phyloP scores from a whole-genome alignment of 1,140 invertebrate genomes.

The Drosophila orena region DNA sequence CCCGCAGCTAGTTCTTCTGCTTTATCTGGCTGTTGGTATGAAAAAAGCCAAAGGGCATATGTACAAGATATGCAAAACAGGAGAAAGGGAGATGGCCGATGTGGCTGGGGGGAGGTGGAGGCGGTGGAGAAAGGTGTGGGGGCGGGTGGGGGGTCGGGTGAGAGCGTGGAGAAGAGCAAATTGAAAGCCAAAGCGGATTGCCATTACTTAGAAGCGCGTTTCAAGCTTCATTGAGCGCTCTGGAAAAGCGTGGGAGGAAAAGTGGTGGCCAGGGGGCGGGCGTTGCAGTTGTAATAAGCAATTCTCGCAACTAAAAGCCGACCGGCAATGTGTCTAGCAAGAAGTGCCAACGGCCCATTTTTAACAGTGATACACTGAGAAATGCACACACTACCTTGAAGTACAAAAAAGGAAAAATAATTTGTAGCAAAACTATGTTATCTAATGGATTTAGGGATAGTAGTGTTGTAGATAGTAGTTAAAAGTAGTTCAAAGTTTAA shows the following conservation, averaged over 20 bases:
- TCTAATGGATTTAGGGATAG: no score
- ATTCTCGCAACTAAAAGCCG: slow-evolving; percentile 22
- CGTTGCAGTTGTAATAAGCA: slow-evolving; percentile 23
- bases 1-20: slow-evolving; percentile 5
- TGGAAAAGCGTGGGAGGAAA: slow-evolving; percentile 7
- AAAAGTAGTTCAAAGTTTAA: neutral
- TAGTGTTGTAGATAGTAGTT: no score
- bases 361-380: neutral
- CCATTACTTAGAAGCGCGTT: slow-evolving; percentile 70
- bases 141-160: neutral
- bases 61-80: slow-evolving; percentile 59
- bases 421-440: no score
- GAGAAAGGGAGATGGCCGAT: slow-evolving; percentile 19
- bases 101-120: neutral
- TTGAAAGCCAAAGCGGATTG: slow-evolving; percentile 72
- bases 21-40: slow-evolving; percentile 20
- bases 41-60: slow-evolving; percentile 67
- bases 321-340: slow-evolving; percentile 1
- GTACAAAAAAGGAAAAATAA: no score
- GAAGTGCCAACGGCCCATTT: neutral
- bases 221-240: slow-evolving; percentile 60
- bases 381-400: neutral
- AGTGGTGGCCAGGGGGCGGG: neutral
- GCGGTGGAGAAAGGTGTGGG: neutral
- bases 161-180: slow-evolving; percentile 33